These are phyloP conservation scores for Aphidius colemani DNA, from an alignment of 2,888 invertebrate species.

Conservation along the genomic window DNA sequence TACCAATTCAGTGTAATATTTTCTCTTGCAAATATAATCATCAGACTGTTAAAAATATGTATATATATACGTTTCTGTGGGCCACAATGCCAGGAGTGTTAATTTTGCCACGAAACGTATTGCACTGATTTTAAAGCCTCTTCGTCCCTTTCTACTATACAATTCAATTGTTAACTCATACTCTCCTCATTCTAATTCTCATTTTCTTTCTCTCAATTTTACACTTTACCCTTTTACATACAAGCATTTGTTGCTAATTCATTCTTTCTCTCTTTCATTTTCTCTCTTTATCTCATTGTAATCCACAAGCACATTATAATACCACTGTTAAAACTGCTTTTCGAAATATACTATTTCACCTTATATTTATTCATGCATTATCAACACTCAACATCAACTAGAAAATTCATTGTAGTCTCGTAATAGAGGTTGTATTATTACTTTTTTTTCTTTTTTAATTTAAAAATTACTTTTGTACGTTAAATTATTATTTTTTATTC, in stretches of 20 bases:
- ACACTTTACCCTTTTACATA: no score
- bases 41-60: slow-evolving; percentile 28
- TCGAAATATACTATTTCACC: slow-evolving; percentile 16
- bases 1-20: slow-evolving; percentile 49
- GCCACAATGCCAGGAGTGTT: slow-evolving; percentile 55
- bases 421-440: slow-evolving; percentile 1
- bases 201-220: not conserved
- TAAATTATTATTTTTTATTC: no score
- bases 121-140: slow-evolving; percentile 43
- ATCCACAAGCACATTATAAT: slow-evolving; percentile 17
- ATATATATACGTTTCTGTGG: slow-evolving; percentile 17
- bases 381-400: slow-evolving; percentile 11
- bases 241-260: no score
- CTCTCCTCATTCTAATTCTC: not conserved
- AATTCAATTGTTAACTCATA: no score
- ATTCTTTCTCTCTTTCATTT: not conserved
- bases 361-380: slow-evolving; percentile 11
- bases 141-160: slow-evolving; percentile 10
- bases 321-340: slow-evolving; percentile 20
- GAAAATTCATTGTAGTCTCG: slow-evolving; percentile 8
- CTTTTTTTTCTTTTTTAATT: not conserved
- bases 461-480: no score
- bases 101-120: slow-evolving; percentile 57
- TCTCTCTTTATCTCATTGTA: slow-evolving; percentile 7
- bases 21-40: slow-evolving; percentile 5